phyloP scores from a whole-genome alignment of 30 jellyfish, hydroid and myxozoan species.

The Chironex yamaguchii region DNA sequence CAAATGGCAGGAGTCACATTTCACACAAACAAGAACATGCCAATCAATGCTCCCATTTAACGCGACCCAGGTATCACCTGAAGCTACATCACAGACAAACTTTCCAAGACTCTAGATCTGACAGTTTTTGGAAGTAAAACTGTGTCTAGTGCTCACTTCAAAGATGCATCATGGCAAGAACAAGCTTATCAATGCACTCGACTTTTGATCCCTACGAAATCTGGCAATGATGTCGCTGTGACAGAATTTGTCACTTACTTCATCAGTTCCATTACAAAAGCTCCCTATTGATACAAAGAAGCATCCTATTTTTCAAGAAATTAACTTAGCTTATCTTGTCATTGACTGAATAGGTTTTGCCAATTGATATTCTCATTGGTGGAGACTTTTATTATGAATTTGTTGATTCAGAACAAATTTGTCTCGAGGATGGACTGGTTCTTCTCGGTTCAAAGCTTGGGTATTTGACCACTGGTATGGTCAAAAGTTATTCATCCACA shows the following conservation, averaged over 20 bases:
- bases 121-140: too few relatives aligned
- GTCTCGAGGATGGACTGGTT: conserved; percentile 35
- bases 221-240: too few relatives aligned
- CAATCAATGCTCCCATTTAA: neutral
- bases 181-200: too few relatives aligned
- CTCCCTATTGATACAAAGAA: neutral
- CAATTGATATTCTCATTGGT: conserved; percentile 41
- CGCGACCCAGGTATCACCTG: conserved; percentile 41
- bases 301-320: neutral
- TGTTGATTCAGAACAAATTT: neutral
- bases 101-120: too few relatives aligned
- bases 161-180: too few relatives aligned
- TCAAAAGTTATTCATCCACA: too few relatives aligned
- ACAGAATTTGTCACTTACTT: too few relatives aligned
- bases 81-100: too few relatives aligned
- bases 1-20: conserved; percentile 39
- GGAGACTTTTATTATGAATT: conserved; percentile 41
- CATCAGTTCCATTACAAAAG: conserved; percentile 32
- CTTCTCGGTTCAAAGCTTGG: conserved; percentile 28
- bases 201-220: too few relatives aligned
- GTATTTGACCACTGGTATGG: conserved; percentile 16
- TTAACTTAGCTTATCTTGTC: conserved; percentile 29
- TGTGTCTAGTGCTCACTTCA: too few relatives aligned
- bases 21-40: too few relatives aligned
- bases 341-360: conserved; percentile 18